phyloP scores from a whole-genome alignment of 2,797 vertebrate species.

The Labeo calbasu region DNA sequence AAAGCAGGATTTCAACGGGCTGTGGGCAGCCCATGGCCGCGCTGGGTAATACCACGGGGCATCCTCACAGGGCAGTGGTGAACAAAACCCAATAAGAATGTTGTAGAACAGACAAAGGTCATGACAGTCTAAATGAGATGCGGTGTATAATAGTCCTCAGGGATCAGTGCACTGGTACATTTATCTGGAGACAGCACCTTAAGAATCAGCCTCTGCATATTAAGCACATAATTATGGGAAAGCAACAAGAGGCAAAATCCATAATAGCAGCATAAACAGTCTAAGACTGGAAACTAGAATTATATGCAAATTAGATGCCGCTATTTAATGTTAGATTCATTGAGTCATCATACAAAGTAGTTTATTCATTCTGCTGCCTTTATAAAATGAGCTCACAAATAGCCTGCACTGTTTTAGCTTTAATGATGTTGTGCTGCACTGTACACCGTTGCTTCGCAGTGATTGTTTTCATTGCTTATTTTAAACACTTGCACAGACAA shows the following conservation, averaged over 20 bases:
- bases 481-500: background rate
- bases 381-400: conserved; percentile 14
- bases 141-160: background rate
- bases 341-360: conserved; percentile 4
- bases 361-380: conserved; percentile 21
- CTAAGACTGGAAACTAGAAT: conserved; percentile 18
- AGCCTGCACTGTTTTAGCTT: background rate
- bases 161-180: background rate
- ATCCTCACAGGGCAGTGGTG: background rate
- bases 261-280: conserved; percentile 16
- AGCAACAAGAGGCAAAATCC: conserved; percentile 13
- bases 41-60: background rate
- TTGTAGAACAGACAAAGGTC: background rate
- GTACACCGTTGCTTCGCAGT: background rate
- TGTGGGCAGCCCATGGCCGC: background rate
- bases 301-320: conserved; percentile 33
- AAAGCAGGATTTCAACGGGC: background rate
- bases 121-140: conserved; percentile 7
- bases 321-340: conserved; percentile 40
- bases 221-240: conserved; percentile 15
- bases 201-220: conserved; percentile 5
- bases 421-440: conserved; percentile 2
- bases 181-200: conserved; percentile 23
- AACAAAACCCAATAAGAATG: background rate
- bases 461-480: conserved; percentile 9